Evolutionary conservation across 2,113 vertebrate genomes (phyloP), one percentile per base, ranked within the genome.

Genomic region (Garra rufa): DNA sequence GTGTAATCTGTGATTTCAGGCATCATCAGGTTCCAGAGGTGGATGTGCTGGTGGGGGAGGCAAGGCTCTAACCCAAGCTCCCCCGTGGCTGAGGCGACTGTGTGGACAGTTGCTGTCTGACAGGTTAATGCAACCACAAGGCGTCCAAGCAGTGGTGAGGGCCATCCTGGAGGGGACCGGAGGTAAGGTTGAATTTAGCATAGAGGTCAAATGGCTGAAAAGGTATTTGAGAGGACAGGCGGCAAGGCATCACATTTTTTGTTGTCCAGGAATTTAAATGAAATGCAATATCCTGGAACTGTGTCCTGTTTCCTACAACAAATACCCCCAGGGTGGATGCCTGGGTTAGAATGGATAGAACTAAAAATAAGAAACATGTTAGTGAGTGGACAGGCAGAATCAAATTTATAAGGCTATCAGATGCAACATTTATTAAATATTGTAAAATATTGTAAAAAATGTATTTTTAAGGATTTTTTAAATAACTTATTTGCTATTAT

Each of bases 41-140:
- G 57, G 81, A 48, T 26, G 71, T 74, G 14, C 43, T 14, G 65
- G 81, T 26, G 76, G 79, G 48, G 52, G 34, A 13, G 55, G 85
- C 55, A 85, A 89, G 70, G 85, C 73, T 0, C 87, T 90, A 11
- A 61, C 76, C 17, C 90, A 59, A 17, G 92, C 96, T 48, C 97
- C 96, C 0, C 83, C 89, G 0, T 99, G 98, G 98, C 94, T 99
- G 65, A 95, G 95, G 63, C 92, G 93, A n/a, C 95, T 98, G 0
- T 98, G 97, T 10, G 97, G 98, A 11, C 96, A 94, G 87, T 92
- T 99, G 85, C 96, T 99, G 41, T 98, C 97, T 0, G 95, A 98
- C 89, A 93, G 96, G 82, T 92, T 99, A 67, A 92, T 97, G 89
- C 95, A 94, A 87, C 95, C 96, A 0, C 85, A 19, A 0, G 98